Evolutionary conservation across 2,888 invertebrate genomes (phyloP).

Genomic region (Drosophila pegasa): DNA sequence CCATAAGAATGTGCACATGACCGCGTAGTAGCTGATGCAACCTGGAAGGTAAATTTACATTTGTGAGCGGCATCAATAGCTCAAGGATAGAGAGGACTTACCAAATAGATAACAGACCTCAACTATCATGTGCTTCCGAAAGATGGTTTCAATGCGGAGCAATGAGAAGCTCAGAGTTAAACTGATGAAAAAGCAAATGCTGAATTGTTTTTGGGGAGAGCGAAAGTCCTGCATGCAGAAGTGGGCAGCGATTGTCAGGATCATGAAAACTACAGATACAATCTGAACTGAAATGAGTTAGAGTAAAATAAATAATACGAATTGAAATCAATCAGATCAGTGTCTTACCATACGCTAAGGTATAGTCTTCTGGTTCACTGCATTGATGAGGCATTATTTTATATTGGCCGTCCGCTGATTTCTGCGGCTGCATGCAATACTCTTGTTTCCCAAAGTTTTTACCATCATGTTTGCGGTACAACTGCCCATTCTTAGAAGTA

Average conservation of each 20-base stretch:
- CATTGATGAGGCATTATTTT: constrained; percentile 3
- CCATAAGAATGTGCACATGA: constrained; percentile 3
- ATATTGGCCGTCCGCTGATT: not conserved
- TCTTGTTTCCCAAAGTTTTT: not conserved
- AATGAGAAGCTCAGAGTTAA: not conserved
- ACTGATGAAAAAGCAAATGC: not conserved
- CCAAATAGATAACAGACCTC: not conserved
- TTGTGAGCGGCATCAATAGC: no score
- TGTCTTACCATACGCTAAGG: not conserved
- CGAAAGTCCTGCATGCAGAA: not conserved
- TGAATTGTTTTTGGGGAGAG: not conserved
- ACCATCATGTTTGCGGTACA: not conserved
- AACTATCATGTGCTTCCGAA: not conserved
- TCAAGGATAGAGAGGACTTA: not conserved
- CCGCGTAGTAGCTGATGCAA: not conserved
- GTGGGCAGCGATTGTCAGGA: not conserved
- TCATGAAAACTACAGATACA: not conserved
- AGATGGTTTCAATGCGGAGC: not conserved
- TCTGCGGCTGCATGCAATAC: not conserved
- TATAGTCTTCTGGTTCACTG: not conserved
- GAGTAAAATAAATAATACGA: no score
- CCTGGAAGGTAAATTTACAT: not conserved
- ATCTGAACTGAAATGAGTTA: not conserved
- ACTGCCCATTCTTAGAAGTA: not conserved
- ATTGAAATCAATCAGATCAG: no score